Evolutionary conservation across 2,113 vertebrate species (phyloP), one percentile per base, ranked within the genome.

Genomic region (Campylorhamphus procurvoides): DNA sequence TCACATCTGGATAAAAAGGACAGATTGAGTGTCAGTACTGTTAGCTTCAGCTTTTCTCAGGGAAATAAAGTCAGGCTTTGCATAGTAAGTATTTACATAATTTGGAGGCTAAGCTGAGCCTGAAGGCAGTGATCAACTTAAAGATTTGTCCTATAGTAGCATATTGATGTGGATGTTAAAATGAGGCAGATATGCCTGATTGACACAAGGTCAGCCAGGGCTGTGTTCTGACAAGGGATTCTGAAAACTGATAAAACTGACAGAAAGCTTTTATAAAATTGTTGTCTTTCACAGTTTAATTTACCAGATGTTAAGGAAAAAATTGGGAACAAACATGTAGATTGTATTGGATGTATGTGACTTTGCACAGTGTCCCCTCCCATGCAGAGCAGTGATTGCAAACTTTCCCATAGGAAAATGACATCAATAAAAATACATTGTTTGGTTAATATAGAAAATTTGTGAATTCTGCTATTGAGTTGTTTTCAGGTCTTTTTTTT

Each of bases 331-430:
- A 67, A 67, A 77, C 27, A 47, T 13, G 37, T 42, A 87, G 28
- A 44, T 29, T 64, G 25, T 33, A 53, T 84, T 73, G 18, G 27
- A 39, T 76, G 20, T 29, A 86, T 88, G 33, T 80, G 78, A 77
- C 82, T 92, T 75, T 67, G 56, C 68, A 53, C 55, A 19, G 8
- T 42, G 39, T 68, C 42, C 63, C 50, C n/a, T 88, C 67, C 31
- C 55, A 69, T 86, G 53, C 12, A 77, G 50, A 80, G 25, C 35
- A 72, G 16, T 59, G 75, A 63, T 63, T 90, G 68, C 42, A 92
- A 90, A 93, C 24, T 95, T 96, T 95, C 93, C 68, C 71, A 78
- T 91, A 91, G 87, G 85, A 97, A 95, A 90, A 37, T 55, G 59
- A 63, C 4, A 2, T 77, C 55, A 86, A 14, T 31, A 67, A 40